These are phyloP conservation scores for Orthonyx spaldingii DNA, from an alignment of 2,113 vertebrate genomes.

Conservation along the genomic window DNA sequence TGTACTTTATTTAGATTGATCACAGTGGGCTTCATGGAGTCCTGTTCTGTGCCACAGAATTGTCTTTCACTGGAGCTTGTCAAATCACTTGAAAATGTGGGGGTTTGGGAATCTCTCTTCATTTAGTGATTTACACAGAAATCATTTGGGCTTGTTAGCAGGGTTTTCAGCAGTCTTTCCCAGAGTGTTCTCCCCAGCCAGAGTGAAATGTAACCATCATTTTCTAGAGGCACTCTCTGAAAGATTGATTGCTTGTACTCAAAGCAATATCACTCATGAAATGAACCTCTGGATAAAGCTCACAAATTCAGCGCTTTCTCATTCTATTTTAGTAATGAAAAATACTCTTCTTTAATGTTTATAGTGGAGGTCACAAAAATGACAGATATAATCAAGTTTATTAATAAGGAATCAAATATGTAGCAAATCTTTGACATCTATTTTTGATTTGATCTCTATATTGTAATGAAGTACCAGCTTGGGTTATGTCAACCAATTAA, in stretches of 20 bases:
- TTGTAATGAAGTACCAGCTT: not conserved
- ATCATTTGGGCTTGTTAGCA: not conserved
- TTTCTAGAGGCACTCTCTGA: not conserved
- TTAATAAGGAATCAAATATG: not conserved
- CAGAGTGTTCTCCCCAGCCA: not conserved
- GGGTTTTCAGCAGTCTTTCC: not conserved
- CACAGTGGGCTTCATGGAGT: not conserved
- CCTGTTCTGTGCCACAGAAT: not conserved
- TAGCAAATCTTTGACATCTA: not conserved
- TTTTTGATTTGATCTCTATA: not conserved
- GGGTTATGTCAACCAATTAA: constrained; percentile 42
- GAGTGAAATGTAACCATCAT: not conserved
- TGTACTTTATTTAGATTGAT: constrained; percentile 27
- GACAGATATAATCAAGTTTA: not conserved
- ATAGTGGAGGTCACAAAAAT: not conserved
- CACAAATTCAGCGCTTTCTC: not conserved
- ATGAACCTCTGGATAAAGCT: not conserved
- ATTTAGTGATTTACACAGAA: not conserved
- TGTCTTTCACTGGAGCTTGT: not conserved
- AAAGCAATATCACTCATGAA: not conserved
- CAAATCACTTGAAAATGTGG: not conserved
- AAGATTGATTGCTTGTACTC: not conserved
- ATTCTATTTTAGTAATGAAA: not conserved
- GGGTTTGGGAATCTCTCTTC: not conserved
- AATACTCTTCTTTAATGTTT: not conserved